Evolutionary conservation across 2,888 invertebrate species (phyloP), one percentile per base, ranked within the genome.

Genomic region (Eueremaeus valkanovi): DNA sequence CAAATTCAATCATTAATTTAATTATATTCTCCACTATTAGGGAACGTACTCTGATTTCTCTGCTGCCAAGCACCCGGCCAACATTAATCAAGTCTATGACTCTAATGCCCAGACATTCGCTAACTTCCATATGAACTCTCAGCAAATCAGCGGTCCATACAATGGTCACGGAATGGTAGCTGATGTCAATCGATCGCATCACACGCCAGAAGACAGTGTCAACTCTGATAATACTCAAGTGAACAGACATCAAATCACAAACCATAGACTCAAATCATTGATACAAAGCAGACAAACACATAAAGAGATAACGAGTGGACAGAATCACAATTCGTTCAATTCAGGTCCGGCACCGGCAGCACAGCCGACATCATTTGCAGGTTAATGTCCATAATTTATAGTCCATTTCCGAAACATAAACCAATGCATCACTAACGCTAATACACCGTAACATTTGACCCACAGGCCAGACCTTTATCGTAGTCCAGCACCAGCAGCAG

Each of bases 241-340:
- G 24, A 70, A 76, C 68, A 74, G 77, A 73, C 80, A 80, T 76
- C 79, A 79, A 58, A 77, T 80, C 77, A 79, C 78, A 72, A 80
- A 80, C 72, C 77, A 73, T 75, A 77, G 80, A 36, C 73, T 80
- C 51, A 80, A 80, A 36, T 77, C 78, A 49, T 63, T 80, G 21
- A 79, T 79, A n/a, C 79, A 80, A 49, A 78, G 76, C 70, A 72
- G 80, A 49, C 78, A 79, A 76, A 79, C 72, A 61, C 79, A 79
- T 72, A 79, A 79, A 75, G 78, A 79, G 45, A 24, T 68, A 49
- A 75, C 31, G 24, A 70, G 9, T 31, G 61, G 45, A 24, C 49
- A 70, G 18, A 49, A 61, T 31, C 75, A 45, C 31, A 72, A 58
- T 61, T 40, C 70, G 27, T 72, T 49, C n/a, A 8, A 27, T n/a